These are phyloP conservation scores for Arvicanthis niloticus DNA, from an alignment of 2,113 vertebrate species.

Conservation along the genomic window DNA sequence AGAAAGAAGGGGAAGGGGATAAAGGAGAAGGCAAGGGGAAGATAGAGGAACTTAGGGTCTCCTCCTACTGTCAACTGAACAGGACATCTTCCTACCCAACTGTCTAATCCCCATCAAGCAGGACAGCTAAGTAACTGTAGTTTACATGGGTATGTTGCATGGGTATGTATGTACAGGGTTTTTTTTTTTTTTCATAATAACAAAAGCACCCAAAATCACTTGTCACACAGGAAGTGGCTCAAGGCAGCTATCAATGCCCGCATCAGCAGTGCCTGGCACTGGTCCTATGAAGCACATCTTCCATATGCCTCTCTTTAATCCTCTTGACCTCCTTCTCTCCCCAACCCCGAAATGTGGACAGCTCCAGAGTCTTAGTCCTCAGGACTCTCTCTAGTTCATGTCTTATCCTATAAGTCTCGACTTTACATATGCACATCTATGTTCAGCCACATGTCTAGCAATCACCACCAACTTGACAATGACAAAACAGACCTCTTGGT, in stretches of 20 bases:
- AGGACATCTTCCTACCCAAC: background rate
- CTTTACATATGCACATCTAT: background rate
- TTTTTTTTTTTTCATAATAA: background rate
- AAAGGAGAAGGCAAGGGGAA: background rate
- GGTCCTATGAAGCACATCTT: background rate
- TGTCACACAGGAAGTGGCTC: background rate
- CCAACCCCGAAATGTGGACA: background rate
- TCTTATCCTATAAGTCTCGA: background rate
- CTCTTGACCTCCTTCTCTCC: background rate
- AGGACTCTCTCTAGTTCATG: background rate
- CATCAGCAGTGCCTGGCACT: background rate
- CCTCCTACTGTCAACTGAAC: background rate
- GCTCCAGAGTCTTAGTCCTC: background rate
- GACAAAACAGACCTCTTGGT: background rate
- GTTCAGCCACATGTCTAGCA: background rate
- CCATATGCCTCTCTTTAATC: background rate
- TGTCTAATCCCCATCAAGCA: background rate
- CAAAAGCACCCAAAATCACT: background rate
- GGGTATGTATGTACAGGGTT: background rate
- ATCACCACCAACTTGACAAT: background rate
- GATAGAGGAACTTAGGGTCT: background rate
- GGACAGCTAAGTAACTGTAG: background rate
- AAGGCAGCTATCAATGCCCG: background rate
- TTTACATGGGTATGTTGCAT: background rate
- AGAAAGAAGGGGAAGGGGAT: background rate